Evolutionary conservation across 2,888 invertebrate genomes (phyloP), one percentile per base, ranked within the genome.

Genomic region (Clistopyga incitator): DNA sequence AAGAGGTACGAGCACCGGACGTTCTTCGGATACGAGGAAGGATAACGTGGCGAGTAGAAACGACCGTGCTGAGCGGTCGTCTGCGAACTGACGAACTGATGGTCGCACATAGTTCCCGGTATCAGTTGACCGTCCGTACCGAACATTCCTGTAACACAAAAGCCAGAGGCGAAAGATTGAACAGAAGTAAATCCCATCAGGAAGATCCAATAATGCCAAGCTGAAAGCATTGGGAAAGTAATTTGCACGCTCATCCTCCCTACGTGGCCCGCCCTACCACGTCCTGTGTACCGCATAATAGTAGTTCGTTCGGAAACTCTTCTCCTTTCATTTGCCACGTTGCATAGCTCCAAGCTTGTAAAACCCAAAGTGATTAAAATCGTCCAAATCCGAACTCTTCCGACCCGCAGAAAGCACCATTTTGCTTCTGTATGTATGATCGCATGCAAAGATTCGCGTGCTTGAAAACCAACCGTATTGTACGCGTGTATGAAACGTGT

Each of bases 1-100:
- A 99, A 97, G 91, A 97, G 96, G 94, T 98, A 98, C 82, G 97
- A 96, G 94, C 98, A 99, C 91, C 97, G 95, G 90, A 98, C 96
- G 93, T 98, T 97, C 93, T 97, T 97, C 23, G 99, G 98, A 94
- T 99, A 99, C 90, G 97, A 97, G 89, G 99, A 98, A 85, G 99
- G 99, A 95, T 98, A 99, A 81, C 97, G 96, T 0, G 99, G 99
- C 75, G 99, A 99, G 94, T 97, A 98, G 91, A 98, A 96, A 80
- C 96, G 95, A 78, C 98, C 97, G 92, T 96, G 96, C 20, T 95
- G 94, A 82, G 95, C 95, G 84, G 95, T 94, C 89, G 95, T 95
- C 88, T 96, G 95, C 54, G 95, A 95, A 91, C 97, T 96, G 92
- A 96, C 95, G 94, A 98, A 98, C 94, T 97, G 96, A 94, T 96